Conservation (phyloP, 2,888 invertebrate genomes). For the Conistra vaccinii region DNA sequence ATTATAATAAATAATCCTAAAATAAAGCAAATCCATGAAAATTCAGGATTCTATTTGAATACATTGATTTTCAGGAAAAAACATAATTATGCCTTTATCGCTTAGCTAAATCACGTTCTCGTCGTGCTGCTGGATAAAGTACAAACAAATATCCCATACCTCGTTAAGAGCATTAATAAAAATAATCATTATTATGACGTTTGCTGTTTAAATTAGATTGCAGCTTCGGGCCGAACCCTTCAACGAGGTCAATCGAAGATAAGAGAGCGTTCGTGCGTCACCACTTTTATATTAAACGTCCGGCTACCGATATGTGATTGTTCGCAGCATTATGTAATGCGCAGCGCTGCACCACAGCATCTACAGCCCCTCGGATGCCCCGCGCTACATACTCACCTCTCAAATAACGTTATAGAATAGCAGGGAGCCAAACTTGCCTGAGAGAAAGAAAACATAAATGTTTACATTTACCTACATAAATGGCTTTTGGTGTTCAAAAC, state of each 20-base stretch:
- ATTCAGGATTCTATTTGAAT: neutral
- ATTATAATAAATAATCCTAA: neutral
- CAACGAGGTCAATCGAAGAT: constrained; percentile 85
- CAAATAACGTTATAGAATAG: constrained; percentile 44
- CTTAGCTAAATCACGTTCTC: neutral
- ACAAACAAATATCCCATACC: constrained; percentile 21
- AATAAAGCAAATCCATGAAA: neutral
- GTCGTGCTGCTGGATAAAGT: constrained; percentile 19
- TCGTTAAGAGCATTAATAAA: constrained; percentile 48
- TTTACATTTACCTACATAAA: constrained; percentile 79
- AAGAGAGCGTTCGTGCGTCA: constrained; percentile 83
- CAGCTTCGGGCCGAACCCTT: constrained; percentile 79
- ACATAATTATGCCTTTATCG: neutral
- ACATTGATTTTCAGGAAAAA: constrained; percentile 15
- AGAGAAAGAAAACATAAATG: constrained; percentile 77
- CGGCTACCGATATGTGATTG: constrained; percentile 64
- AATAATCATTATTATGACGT: constrained; percentile 64
- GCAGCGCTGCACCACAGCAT: constrained; percentile 34
- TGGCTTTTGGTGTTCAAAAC: constrained; percentile 79
- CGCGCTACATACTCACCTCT: constrained; percentile 22
- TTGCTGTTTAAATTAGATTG: constrained; percentile 77
- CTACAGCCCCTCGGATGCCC: constrained; percentile 7
- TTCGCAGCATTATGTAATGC: constrained; percentile 58
- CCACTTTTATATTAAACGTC: constrained; percentile 68
- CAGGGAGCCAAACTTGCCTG: constrained; percentile 54